phyloP scores from a whole-genome alignment of 1,140 invertebrate genomes.

The Hycleus phaleratus region DNA sequence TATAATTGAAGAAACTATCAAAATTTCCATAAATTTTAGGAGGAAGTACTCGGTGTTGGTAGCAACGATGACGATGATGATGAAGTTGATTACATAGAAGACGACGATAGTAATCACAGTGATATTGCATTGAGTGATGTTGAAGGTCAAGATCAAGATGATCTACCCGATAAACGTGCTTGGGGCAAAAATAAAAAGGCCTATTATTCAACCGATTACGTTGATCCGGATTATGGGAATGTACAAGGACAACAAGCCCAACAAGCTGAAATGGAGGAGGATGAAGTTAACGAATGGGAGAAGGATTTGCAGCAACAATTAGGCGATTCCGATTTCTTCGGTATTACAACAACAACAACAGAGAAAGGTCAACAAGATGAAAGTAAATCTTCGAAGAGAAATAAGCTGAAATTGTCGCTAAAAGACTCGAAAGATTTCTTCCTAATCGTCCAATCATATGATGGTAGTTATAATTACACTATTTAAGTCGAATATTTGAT shows the following conservation, averaged over 20 bases:
- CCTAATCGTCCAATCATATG: conserved; percentile 67
- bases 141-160: conserved; percentile 59
- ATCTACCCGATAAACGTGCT: conserved; percentile 68
- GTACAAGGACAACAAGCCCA: conserved; percentile 64
- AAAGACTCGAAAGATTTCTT: conserved; percentile 81
- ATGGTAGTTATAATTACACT: conserved; percentile 44
- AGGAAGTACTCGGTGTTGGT: conserved; percentile 43
- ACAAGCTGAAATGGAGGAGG: conserved; percentile 72
- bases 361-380: no score
- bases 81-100: conserved; percentile 14
- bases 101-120: conserved; percentile 36
- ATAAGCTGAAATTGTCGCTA: conserved; percentile 66
- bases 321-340: conserved; percentile 67
- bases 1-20: neutral
- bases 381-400: conserved; percentile 57
- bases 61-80: conserved; percentile 22
- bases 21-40: conserved; percentile 18
- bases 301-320: conserved; percentile 67
- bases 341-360: no score
- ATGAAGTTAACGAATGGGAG: conserved; percentile 77
- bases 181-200: conserved; percentile 76
- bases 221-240: conserved; percentile 75
- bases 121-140: conserved; percentile 60
- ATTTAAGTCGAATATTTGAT: neutral
- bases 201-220: conserved; percentile 82